These are phyloP conservation scores for Campoletis sonorensis DNA, from an alignment of 1,140 invertebrate genomes.

Conservation along the genomic window DNA sequence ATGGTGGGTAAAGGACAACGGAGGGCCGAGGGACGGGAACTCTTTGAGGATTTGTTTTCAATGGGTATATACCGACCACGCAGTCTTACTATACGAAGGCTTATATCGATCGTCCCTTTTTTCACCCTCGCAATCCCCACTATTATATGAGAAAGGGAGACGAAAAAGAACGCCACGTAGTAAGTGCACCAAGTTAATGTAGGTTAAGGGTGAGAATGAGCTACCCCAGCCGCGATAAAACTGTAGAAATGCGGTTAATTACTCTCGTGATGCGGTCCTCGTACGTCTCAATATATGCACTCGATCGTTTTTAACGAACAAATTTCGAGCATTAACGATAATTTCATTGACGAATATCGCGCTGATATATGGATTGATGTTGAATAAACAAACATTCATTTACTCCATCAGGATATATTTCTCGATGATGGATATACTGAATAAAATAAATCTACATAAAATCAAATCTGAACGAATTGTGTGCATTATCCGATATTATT, in stretches of 20 bases:
- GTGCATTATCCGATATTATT: background rate
- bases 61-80: slow-evolving; percentile 1
- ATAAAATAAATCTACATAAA: background rate
- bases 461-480: background rate
- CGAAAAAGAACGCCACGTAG: background rate
- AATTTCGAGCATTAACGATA: no score
- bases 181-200: slow-evolving; percentile 56
- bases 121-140: slow-evolving; percentile 50
- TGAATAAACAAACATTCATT: no score
- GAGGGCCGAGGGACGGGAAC: background rate
- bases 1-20: background rate
- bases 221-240: slow-evolving; percentile 10
- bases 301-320: no score
- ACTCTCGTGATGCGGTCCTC: background rate
- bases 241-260: background rate
- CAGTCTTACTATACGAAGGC: background rate
- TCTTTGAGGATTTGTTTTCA: slow-evolving; percentile 19
- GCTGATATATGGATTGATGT: no score
- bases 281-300: no score
- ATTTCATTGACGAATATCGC: background rate
- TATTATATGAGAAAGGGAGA: slow-evolving; percentile 45
- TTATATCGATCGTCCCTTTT: slow-evolving; percentile 17
- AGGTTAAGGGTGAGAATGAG: slow-evolving; percentile 58
- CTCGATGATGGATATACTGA: background rate
- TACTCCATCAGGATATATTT: background rate